Evolutionary conservation across 2,888 invertebrate species (phyloP).

Genomic region (Lycocerus yunnanus): DNA sequence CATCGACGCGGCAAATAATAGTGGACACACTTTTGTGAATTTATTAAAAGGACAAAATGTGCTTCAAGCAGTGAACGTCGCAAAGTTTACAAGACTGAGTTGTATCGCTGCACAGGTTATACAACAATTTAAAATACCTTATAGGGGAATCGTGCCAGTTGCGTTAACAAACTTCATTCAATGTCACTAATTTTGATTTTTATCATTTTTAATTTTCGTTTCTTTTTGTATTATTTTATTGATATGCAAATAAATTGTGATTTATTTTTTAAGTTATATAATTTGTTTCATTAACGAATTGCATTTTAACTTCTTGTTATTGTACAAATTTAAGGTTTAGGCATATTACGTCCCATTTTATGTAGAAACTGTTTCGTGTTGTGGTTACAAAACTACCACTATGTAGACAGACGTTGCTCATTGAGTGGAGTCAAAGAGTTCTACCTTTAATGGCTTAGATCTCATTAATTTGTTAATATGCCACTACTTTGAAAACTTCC

Average conservation of each 20-base stretch:
- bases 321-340: not conserved
- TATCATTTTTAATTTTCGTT: not conserved
- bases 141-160: conserved; percentile 72
- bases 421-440: not conserved
- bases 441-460: not conserved
- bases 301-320: not conserved
- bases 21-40: conserved; percentile 75
- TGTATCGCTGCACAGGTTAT: conserved; percentile 87
- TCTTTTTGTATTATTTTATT: conserved; percentile 3
- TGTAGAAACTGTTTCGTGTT: not conserved
- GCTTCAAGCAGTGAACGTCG: conserved; percentile 72
- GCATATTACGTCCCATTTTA: too few species aligned
- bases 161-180: conserved; percentile 76
- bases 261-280: conserved; percentile 17
- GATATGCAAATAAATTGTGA: conserved; percentile 28
- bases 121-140: conserved; percentile 70
- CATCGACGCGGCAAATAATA: conserved; percentile 78
- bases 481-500: not conserved
- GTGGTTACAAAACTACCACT: not conserved
- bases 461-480: not conserved
- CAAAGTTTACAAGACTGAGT: conserved; percentile 78
- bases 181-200: conserved; percentile 48
- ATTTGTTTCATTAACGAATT: not conserved
- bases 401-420: not conserved
- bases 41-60: conserved; percentile 68